These are phyloP conservation scores for Dreissena rostriformis DNA, from an alignment of 1,140 invertebrate species.

Conservation along the genomic window DNA sequence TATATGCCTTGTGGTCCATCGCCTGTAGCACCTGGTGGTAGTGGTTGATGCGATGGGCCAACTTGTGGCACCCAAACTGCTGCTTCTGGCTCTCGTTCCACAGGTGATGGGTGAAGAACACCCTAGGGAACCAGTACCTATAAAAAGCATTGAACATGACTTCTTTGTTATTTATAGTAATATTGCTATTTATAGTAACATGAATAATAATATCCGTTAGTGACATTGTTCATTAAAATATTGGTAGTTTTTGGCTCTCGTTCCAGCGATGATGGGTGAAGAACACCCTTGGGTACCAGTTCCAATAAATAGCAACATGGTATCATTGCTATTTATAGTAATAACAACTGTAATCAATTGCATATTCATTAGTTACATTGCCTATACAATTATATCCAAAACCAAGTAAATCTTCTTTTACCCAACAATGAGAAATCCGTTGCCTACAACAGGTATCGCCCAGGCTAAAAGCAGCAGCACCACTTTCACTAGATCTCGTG, in stretches of 20 bases:
- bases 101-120: slow-evolving; percentile 48
- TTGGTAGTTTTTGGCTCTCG: slow-evolving; percentile 42
- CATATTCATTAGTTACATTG: too few species aligned
- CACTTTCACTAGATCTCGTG: slow-evolving; percentile 33
- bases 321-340: too few species aligned
- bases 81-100: slow-evolving; percentile 50
- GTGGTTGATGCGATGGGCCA: slow-evolving; percentile 20
- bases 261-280: slow-evolving; percentile 55
- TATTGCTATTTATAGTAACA: not conserved
- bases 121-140: slow-evolving; percentile 39
- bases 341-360: too few species aligned
- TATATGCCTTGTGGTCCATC: slow-evolving; percentile 22
- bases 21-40: slow-evolving; percentile 37
- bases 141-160: too few species aligned
- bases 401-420: not conserved
- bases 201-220: too few species aligned
- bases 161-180: not conserved
- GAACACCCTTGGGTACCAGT: slow-evolving; percentile 31
- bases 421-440: slow-evolving; percentile 39
- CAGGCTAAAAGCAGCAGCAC: slow-evolving; percentile 23
- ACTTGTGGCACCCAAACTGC: slow-evolving; percentile 32
- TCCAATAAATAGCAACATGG: not conserved
- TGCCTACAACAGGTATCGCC: slow-evolving; percentile 39
- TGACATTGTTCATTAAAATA: too few species aligned
- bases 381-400: too few species aligned